These are phyloP conservation scores for Sapayoa aenigma DNA, from an alignment of 2,113 vertebrate genomes.

Conservation along the genomic window DNA sequence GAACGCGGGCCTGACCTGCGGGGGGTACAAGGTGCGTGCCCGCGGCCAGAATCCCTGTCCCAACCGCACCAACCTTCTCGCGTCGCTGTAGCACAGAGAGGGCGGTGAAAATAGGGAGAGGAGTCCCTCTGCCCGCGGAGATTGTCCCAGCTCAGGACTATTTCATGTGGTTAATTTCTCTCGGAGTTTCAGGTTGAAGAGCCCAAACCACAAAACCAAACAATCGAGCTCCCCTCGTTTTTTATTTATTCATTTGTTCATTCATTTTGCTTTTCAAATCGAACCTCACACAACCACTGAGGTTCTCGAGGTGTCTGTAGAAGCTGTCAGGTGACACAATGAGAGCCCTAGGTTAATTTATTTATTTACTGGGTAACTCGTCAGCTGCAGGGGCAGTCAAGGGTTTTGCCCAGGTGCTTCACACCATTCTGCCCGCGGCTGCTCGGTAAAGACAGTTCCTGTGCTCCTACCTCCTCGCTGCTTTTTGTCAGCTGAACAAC, in stretches of 20 bases:
- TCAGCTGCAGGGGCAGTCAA: background rate
- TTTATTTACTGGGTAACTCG: background rate
- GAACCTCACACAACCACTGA: background rate
- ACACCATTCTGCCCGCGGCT: background rate
- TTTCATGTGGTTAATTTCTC: background rate
- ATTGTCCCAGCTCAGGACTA: background rate
- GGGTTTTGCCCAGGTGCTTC: background rate
- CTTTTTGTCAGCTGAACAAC: background rate
- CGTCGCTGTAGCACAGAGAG: background rate
- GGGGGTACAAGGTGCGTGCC: constrained; percentile 91
- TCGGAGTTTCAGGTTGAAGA: background rate
- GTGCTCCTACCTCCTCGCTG: background rate
- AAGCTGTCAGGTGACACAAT: background rate
- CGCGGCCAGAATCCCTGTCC: rapidly evolving
- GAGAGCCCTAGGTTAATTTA: background rate
- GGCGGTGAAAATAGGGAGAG: background rate
- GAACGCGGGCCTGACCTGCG: constrained; percentile 95
- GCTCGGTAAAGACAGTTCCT: background rate
- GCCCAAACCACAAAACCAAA: background rate
- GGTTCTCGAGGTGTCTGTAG: background rate
- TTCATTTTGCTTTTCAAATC: background rate
- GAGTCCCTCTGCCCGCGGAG: background rate
- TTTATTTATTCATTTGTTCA: background rate
- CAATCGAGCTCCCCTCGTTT: background rate
- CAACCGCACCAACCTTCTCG: rapidly evolving